Percentiles rank a stretch among this genome's conserved stretches.
Conservation (phyloP, 2,797 vertebrate genomes). For the Propithecus perrieri region DNA sequence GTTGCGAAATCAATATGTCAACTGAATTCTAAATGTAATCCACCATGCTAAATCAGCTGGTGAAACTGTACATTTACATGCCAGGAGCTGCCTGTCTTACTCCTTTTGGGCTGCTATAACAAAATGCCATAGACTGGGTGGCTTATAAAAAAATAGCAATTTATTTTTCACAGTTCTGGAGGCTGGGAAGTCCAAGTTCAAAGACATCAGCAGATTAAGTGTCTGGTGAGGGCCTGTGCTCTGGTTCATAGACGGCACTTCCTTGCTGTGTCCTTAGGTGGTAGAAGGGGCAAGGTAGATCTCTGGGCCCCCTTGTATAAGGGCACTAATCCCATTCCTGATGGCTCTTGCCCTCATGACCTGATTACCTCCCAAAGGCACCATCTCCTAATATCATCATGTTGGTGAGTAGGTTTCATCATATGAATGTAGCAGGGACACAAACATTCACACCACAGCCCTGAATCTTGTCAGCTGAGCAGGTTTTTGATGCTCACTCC, state of each 20-base stretch:
- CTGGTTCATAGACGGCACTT: not conserved
- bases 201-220: not conserved
- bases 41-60: not conserved
- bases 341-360: not conserved
- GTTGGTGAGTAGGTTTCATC: too few species aligned
- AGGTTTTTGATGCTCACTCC: not conserved
- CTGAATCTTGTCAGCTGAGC: not conserved
- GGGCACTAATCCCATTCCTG: not conserved
- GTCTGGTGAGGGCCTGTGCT: not conserved
- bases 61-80: not conserved
- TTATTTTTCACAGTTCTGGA: not conserved
- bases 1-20: slow-evolving; percentile 20
- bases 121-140: not conserved
- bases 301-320: not conserved
- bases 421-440: not conserved
- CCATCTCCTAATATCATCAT: not conserved
- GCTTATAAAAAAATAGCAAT: not conserved
- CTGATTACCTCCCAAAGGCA: not conserved
- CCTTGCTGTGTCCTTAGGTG: not conserved
- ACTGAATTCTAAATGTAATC: slow-evolving; percentile 11
- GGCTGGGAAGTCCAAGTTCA: not conserved
- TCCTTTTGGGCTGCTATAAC: not conserved
- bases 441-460: not conserved
- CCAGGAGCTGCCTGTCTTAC: not conserved
- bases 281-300: not conserved